Evolutionary conservation across 2,113 vertebrate genomes (phyloP).

Genomic region (Otis tarda): DNA sequence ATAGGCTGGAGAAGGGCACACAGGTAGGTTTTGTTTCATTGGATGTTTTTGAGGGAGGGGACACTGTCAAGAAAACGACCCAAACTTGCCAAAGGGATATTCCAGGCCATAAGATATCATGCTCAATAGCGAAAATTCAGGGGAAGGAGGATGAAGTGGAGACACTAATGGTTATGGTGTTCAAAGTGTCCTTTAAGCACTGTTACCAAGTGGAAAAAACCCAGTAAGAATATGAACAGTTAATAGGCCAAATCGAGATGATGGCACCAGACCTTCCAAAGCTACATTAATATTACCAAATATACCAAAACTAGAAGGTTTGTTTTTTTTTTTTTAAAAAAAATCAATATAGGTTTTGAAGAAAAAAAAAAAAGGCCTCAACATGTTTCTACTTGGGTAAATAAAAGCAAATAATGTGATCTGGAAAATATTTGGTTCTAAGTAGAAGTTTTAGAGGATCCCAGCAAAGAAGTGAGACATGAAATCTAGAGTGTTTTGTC

Average conservation of each 20-base stretch:
- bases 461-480: neutral
- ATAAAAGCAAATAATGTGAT: neutral
- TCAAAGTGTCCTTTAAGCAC: neutral
- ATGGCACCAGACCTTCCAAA: neutral
- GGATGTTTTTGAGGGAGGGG: neutral
- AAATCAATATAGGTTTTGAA: neutral
- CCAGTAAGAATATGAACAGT: fast-evolving
- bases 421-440: neutral
- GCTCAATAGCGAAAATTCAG: neutral
- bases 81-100: neutral
- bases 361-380: neutral
- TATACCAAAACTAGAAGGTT: neutral
- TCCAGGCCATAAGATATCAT: neutral
- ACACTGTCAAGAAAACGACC: neutral
- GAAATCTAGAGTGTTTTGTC: neutral
- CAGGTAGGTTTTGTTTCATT: neutral
- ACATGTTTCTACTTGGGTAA: neutral
- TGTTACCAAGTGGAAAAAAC: neutral
- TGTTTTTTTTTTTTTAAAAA: neutral
- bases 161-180: neutral
- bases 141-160: neutral
- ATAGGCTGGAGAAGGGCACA: neutral
- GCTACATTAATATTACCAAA: neutral
- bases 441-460: neutral
- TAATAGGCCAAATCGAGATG: neutral